Percentiles rank a stretch among this genome's conserved stretches.
Conservation (phyloP, 2,888 invertebrate genomes). For the Prosopocoilus inquinatus region DNA sequence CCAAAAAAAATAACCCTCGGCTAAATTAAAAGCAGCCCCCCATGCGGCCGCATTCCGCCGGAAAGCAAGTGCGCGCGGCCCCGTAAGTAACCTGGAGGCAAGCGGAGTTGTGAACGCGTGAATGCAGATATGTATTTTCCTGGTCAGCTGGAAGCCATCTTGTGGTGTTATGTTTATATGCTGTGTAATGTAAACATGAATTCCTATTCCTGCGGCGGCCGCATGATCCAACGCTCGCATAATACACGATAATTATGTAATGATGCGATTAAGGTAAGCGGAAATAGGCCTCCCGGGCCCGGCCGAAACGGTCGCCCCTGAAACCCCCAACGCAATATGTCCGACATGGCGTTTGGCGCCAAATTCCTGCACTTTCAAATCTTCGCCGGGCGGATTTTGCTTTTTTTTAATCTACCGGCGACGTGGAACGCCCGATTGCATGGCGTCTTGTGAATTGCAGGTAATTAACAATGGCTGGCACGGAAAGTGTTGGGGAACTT, state of each 20-base stretch:
- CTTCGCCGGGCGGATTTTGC: not conserved
- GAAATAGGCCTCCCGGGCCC: not conserved
- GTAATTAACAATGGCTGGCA: conserved; percentile 44
- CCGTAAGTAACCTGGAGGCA: conserved; percentile 2
- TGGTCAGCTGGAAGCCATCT: conserved; percentile 49
- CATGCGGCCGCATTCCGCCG: too few relatives aligned
- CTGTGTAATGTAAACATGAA: conserved; percentile 46
- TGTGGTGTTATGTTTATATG: conserved; percentile 41
- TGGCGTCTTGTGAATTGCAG: conserved; percentile 11
- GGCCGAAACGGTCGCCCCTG: not conserved
- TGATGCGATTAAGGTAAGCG: conserved; percentile 8
- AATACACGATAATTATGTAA: conserved; percentile 11
- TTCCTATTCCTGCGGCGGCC: conserved; percentile 37
- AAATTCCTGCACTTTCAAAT: conserved; percentile 16
- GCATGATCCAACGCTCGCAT: conserved; percentile 1
- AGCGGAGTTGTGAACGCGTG: conserved; percentile 6
- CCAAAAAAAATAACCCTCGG: conserved; percentile 16
- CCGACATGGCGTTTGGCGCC: conserved; percentile 17
- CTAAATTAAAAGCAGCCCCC: too few relatives aligned
- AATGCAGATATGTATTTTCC: conserved; percentile 31
- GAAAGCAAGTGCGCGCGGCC: too few relatives aligned
- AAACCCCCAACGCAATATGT: conserved; percentile 3
- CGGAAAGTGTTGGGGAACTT: conserved; percentile 47
- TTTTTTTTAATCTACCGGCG: not conserved
- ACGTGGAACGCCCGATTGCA: not conserved